These are phyloP conservation scores for Liopterus haemorrhoidalis DNA, from an alignment of 2,888 invertebrate species.

Conservation along the genomic window DNA sequence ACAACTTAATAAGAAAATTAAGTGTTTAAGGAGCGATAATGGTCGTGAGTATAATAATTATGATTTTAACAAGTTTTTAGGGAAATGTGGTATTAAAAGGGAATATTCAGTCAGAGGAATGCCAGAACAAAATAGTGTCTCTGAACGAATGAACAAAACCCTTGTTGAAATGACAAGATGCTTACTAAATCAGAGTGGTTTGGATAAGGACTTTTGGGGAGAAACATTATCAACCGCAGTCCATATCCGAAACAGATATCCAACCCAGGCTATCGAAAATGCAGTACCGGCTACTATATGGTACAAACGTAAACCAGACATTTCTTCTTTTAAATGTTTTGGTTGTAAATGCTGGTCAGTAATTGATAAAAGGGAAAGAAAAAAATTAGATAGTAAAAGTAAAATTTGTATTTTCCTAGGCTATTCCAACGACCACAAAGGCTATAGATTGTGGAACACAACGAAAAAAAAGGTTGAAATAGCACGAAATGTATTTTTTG, in stretches of 20 bases:
- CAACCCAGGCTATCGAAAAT: not conserved
- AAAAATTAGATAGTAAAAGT: too few relatives aligned
- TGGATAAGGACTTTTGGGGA: too few relatives aligned
- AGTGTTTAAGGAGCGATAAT: conserved; percentile 5
- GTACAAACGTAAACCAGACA: not conserved
- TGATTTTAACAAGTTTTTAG: conserved; percentile 6
- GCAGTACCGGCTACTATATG: conserved; percentile 1
- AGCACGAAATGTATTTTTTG: too few relatives aligned
- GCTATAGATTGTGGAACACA: too few relatives aligned
- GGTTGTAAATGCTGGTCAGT: conserved; percentile 5
- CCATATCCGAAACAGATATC: conserved; percentile 1
- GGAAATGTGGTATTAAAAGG: conserved; percentile 8
- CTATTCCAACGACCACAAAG: too few relatives aligned
- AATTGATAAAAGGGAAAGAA: too few relatives aligned
- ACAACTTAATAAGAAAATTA: conserved; percentile 4
- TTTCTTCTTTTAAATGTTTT: not conserved
- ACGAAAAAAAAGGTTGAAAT: too few relatives aligned
- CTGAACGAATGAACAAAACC: not conserved
- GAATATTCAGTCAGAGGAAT: not conserved
- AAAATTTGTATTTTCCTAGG: too few relatives aligned
- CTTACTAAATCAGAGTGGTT: conserved; percentile 3
- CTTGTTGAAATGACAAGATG: conserved; percentile 2
- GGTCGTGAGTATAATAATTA: conserved; percentile 7
- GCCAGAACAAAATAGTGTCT: not conserved
- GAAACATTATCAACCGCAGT: conserved; percentile 1